Base-by-base conservation (phyloP, 2,797 vertebrate genomes). In the Macropodus opercularis region DNA sequence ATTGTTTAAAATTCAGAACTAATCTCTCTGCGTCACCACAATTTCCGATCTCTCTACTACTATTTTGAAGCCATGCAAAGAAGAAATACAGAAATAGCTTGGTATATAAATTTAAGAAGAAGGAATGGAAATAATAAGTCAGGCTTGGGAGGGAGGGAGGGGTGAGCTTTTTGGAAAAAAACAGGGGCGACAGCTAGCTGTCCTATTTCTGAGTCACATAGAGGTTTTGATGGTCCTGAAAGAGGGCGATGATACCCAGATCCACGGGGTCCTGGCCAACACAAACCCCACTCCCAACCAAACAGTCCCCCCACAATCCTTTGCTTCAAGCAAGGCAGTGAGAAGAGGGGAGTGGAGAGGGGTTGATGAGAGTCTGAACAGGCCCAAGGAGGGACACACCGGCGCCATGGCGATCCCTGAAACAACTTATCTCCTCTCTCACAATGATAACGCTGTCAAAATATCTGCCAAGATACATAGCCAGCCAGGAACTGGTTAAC, bases 391-490 rank as follows among this genome's bases (percentile, higher is more conserved):
- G 89, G 91, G 90, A 91, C 90, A 87, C 69, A 72, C 75, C 80
- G 92, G 92, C 92, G 92, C 92, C 92, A 91, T 87, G 73, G 75
- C 84, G 90, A 93, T 93, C 89, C 86, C 88, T 81, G 79, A 89
- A 88, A 91, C 90, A 87, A 90, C 91, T 93, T 93, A 93, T 93
- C 92, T 92, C 69, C 66, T 72, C 72, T 85, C 80, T 83, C 79
- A 75, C 86, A 83, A 85, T 87, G 92, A 93, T 93, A 92, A 85
- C 75, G 79, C 86, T 92, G 92, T 93, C 92, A 93, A 91, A 93
- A 91, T 92, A 93, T 89, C 86, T 87, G 91, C 87, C 87, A 91
- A 91, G 90, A 93, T 86, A 93, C 90, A 90, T 80, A 89, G 84
- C 56, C 75, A 77, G 86, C 66, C 79, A 91, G 86, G 89, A 91